Evolutionary conservation across 2,797 vertebrate genomes (phyloP), one percentile per base, ranked within the genome.

Genomic region (Holocentrus rufus): DNA sequence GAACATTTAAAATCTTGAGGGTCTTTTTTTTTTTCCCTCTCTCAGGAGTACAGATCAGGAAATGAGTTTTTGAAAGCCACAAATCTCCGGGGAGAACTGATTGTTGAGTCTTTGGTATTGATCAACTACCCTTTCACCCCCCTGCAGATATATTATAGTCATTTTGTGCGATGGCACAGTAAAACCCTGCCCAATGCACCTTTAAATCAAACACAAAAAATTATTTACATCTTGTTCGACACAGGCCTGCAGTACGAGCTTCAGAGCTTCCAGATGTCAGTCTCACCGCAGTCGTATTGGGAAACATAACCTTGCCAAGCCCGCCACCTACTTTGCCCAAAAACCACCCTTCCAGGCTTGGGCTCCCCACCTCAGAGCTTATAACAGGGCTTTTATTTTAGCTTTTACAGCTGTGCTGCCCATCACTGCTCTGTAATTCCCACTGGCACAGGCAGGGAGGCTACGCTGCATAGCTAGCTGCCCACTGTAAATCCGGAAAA

Each of bases 401-500:
- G 85, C 71, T 84, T 86, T 88, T 80, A 84, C 88, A 89, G 85
- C 89, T 88, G 87, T 42, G 66, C 79, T 36, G 76, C 74, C 74
- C 79, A 76, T 72, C 79, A 39, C 84, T 59, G 77, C 87, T 89
- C 87, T 91, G 54, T 91, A 90, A 91, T 93, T 89, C 87, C 77
- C 68, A 66, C 80, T 90, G 85, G 80, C 87, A 72, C 1, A 7
- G 67, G 58, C 69, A 30, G 0, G 65, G 68, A 79, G 62, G 76
- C 81, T 66, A 66, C 13, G 39, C 65, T 72, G 73, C 7, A 14
- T 18, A 55, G 79, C 76, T 63, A 87, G 81, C 87, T 78, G 63
- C 77, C 65, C 73, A 47, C 69, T 80, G 63, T 65, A 82, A 66
- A 82, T 76, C 82, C 65, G 74, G 61, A 76, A 66, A 72, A 60